A percentile compares a stretch with the other conserved stretches of the same genome.
phyloP scores from a whole-genome alignment of 2,888 invertebrate genomes.

The Noctua pronuba region DNA sequence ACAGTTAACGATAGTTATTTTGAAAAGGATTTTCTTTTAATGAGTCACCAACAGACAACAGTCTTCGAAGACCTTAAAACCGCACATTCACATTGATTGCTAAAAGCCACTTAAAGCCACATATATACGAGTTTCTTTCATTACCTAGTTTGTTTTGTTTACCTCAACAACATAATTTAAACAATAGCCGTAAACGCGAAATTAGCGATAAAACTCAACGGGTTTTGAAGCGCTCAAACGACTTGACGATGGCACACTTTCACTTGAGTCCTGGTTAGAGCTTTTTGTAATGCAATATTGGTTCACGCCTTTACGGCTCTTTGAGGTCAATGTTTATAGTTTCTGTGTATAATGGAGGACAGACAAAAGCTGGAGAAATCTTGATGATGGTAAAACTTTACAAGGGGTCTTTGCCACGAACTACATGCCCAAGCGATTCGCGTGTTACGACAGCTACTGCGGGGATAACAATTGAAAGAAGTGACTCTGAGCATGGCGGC shows the following conservation, averaged over 20 bases:
- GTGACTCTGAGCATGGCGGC: neutral
- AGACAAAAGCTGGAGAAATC: constrained; percentile 22
- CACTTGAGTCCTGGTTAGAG: constrained; percentile 50
- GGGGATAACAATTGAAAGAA: neutral
- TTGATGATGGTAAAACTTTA: constrained; percentile 5
- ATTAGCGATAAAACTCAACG: constrained; percentile 54
- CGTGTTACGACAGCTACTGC: neutral
- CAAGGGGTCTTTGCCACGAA: neutral
- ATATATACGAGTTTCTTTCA: neutral
- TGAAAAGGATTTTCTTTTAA: neutral
- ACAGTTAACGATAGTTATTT: neutral
- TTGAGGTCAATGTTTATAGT: constrained; percentile 36
- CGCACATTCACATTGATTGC: neutral
- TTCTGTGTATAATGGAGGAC: constrained; percentile 28
- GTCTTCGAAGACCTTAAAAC: neutral
- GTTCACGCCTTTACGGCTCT: constrained; percentile 25
- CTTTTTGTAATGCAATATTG: constrained; percentile 56
- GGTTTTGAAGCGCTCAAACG: constrained; percentile 33
- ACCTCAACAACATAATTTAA: constrained; percentile 34
- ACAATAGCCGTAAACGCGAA: constrained; percentile 50
- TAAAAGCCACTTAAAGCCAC: neutral
- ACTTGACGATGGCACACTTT: constrained; percentile 51
- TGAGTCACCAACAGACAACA: neutral
- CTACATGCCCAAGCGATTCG: neutral
- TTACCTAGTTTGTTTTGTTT: constrained; percentile 24